Evolutionary conservation across 2,888 invertebrate genomes (phyloP), one percentile per base, ranked within the genome.

Genomic region (Drosophila sordidula): DNA sequence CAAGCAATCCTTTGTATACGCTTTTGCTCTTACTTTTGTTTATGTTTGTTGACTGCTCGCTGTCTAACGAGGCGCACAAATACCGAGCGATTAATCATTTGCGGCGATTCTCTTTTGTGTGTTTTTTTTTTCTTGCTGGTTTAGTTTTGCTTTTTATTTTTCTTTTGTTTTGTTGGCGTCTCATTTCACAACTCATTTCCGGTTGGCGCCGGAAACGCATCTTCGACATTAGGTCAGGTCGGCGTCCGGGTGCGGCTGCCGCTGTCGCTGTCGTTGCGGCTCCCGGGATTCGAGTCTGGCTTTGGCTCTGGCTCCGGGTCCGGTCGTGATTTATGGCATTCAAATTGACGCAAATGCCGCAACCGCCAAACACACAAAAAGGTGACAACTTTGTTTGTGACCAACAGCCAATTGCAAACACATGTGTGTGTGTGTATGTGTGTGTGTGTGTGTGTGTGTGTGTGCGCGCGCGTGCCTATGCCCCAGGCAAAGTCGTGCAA

Each of bases 101-200:
- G 62, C 47, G 61, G 39, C 59, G 18, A 39, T 38, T 63, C 55
- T 36, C 47, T 57, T 51, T 59, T 56, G 42, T 32, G 49, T 14
- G 29, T 18, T 26, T 25, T 26, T 8, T 26, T 14, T 14, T 29
- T 49, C 22, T 44, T 46, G n/a, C 34, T 39, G 14, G 36, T 32
- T 25, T 34, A 29, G 16, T 39, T 45, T 14, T 32, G 9, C 14
- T 42, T 59, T 47, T 51, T 69, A 38, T 39, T 44, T 42, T 34
- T 29, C 42, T 41, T 50, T 61, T 71, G 65, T 59, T 72, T 44
- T 49, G 34, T 44, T 61, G 71, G 76, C 71, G 75, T 76, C 73
- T 69, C 75, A 79, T 78, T 78, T 78, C 78, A 78, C 79, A 78
- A 78, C 79, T 78, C 78, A 78, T 78, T 78, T 78, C 78, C 78